Evolutionary conservation across 2,888 invertebrate genomes (phyloP), one percentile per base, ranked within the genome.

Genomic region (Brachylomia viminalis): DNA sequence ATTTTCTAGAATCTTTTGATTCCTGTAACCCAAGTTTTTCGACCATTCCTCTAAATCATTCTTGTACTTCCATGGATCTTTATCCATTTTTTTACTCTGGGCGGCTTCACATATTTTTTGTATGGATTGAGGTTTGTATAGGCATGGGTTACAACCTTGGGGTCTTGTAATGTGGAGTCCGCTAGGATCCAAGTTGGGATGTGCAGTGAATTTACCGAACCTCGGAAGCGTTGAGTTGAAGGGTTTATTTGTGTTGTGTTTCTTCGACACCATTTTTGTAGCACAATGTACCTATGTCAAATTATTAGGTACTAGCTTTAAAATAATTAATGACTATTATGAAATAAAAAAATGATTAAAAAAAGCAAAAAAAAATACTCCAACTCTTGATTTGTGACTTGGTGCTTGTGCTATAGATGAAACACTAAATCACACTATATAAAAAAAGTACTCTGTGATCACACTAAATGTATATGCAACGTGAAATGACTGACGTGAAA

Each of bases 11-110:
- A 95, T 77, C 77, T 90, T 89, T 87, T 93, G 93, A 79, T 96
- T 96, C 83, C 95, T 92, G 76, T 95, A 96, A 10, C 96, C 96
- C 54, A 96, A 91, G 84, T 96, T 95, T 80, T 86, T 87, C 3
- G 94, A 90, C 96, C 96, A 96, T 45, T 94, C 95, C 83, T 96
- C 96, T 23, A 95, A 86, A 77, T 95, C 95, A 17, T 80, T 92
- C 86, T 95, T 95, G 79, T 93, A 94, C 77, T 87, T 91, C 96
- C 96, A 96, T 3, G 95, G 94, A 62, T 95, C 94, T 85, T 94
- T 94, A 54, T 89, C 86, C 15, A 73, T 82, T 65, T 83, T 90
- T 64, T 84, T 88, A 56, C 85, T 87, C 78, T 87, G 92, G 52
- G 91, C 93, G 10, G 92, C 86, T 83, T 91, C 91, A 79, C 90